Base-by-base conservation (phyloP, 2,113 vertebrate species). In the Pterocles gutturalis region DNA sequence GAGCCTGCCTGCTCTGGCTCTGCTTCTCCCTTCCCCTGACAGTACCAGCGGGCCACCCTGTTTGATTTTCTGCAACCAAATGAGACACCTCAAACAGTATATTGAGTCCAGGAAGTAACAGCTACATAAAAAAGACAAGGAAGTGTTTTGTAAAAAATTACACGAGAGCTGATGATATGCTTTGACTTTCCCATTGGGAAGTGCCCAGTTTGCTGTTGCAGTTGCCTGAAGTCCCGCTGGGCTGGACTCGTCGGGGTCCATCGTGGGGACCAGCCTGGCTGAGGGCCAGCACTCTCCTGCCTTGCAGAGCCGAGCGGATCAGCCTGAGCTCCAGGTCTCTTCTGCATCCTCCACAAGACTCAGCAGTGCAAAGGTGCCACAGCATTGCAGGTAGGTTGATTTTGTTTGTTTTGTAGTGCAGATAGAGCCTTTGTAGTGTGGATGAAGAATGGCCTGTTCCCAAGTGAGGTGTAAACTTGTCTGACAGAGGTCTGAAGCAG, bases 361-460 rank as follows among this genome's bases (percentile, higher is more conserved):
- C 17, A 89, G 14, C 19, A 19, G 51, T 45, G 93, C 57, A 3
- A 64, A 69, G 76, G 22, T 49, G 62, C 89, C 8, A 2, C 41
- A 8, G 13, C 11, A 48, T 18, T 34, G 72, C 4, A 34, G 36
- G 49, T 64, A 77, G 67, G 72, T n/a, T 46, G 55, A 4, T 49
- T 70, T 80, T 61, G 51, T 22, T 48, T 66, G 83, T 17, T 89
- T 77, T 89, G 92, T 75, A 64, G 84, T 55, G 64, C 92, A 93
- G 84, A 70, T 33, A 10, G 28, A 65, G 64, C 34, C 69, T 77
- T 66, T 84, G 67, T 45, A 41, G 60, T 10, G 51, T 62, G 72
- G 26, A n/a, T 58, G 67, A 57, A 38, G 46, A 93, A 58, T 57
- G 58, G 82, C 29, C 73, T 26, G 48, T 75, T 90, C 89, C 75